Evolutionary conservation across 1,140 invertebrate genomes (phyloP), one percentile per base, ranked within the genome.

Genomic region (Caerostris extrusa): DNA sequence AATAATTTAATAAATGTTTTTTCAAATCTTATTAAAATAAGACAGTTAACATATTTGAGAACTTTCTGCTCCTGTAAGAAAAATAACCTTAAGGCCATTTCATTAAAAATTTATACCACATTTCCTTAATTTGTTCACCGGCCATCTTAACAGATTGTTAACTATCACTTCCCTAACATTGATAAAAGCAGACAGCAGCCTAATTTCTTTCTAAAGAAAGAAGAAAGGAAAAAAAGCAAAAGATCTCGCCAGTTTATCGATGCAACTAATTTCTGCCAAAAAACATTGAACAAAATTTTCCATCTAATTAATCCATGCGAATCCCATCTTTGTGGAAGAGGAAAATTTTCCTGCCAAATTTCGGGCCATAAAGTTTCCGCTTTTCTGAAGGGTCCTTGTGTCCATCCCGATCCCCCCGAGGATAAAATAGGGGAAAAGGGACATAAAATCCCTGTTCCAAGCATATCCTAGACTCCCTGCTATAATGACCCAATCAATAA

Each of bases 401-500:
- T 89, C 87, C 50, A 89, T 19, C 85, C 7, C 85, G 85, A 61
- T 87, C 69, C 61, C 61, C 58, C 58, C 12, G 60, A 89, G 53
- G 69, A 77, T 58, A 58, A 77, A 69, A 60, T 61, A n/a, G 53
- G 64, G 55, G 56, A 14, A n/a, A 34, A 17, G 53, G 55, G 89
- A 55, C 69, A 81, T 90, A 90, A 90, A 90, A 90, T 89, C 85
- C 19, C 19, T 87, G 50, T 89, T 56, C 89, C 64, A 50, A 50
- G 69, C 89, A 90, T 90, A 58, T 77, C 55, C 67, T 12, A 81
- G 89, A 5, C 69, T 60, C n/a, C n/a, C 34, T 69, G 53, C 67
- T 60, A 90, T 90, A 90, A 90, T 90, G 89, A 81, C 89, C 89
- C 89, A 90, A 90, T 90, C 89, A 90, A 90, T 90, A 90, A 90